Evolutionary conservation across 2,113 vertebrate species (phyloP), one percentile per base, ranked within the genome.

Genomic region (Gobius niger): DNA sequence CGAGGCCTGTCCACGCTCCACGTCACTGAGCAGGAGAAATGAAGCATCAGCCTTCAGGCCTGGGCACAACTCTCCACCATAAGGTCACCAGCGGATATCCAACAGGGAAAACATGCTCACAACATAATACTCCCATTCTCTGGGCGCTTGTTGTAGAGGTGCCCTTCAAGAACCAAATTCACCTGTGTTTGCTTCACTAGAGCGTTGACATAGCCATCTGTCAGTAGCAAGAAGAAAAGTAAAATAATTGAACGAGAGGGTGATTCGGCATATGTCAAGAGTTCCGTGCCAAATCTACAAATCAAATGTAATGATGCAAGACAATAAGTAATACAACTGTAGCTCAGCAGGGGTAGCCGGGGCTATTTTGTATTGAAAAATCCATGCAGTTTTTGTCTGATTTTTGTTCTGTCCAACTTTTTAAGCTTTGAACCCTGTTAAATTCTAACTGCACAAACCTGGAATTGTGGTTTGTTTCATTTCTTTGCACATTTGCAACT

Each of bases 21-120:
- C 19, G 70, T 53, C 19, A 44, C 57, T 62, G 65, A 66, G 68
- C 52, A 73, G 42, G 69, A 47, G 50, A 51, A 74, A 69, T 59
- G 49, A 82, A 68, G 68, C 67, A 76, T 57, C 60, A 56, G 56
- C 77, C 44, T 62, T 8, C 44, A 57, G 74, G 66, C 47, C 41
- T 50, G 44, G 47, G 9, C 44, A 18, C 60, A 65, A 47, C 56
- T 53, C n/a, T 68, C 2, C 0, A 57, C 64, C 64, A 52, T 44
- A 65, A 69, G 67, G 47, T 73, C 68, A 24, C 42, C 49, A 64
- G 44, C 52, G 50, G 59, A 73, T 74, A 72, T 44, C 65, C 59
- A 66, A 54, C 13, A n/a, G 47, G 65, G 60, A 54, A 44, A 76
- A 76, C 57, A 42, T n/a, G 44, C 14, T 54, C 59, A 49, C 51